Base-by-base conservation (phyloP, 2,797 vertebrate species). In the Mustela erminea region DNA sequence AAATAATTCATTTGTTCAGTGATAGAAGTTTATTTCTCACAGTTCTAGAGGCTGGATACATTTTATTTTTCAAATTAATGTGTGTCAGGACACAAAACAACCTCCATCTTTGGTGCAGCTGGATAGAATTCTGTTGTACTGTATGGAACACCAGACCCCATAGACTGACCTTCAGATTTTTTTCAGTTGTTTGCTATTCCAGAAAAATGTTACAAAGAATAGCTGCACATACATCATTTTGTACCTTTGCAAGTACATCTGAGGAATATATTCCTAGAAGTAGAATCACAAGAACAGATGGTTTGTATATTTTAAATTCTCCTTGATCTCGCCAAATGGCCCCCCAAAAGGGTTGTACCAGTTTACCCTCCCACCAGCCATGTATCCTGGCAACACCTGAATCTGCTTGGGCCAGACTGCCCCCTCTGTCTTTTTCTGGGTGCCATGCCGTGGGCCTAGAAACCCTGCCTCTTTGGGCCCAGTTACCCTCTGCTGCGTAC, bases 261-360 rank as follows among this genome's bases (percentile, higher is more conserved):
- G 92, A 96, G 87, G 68, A 88, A 81, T 93, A 54, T 60, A 80
- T 97, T 97, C 96, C 96, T 97, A 75, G 84, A 96, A 96, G 92
- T 70, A 86, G 38, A 87, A 85, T 70, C 68, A n/a, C 56, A 84
- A 85, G 77, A 82, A 92, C 95, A 97, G 95, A 90, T 98, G 97
- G 92, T 52, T n/a, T 72, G 13, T 94, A 38, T 49, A 89, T 80
- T 95, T 96, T 58, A 85, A 90, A 90, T 96, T 83, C 80, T 92
- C 82, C 18, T 10, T 52, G n/a, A 66, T 87, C 92, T 85, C 43
- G 41, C 96, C 93, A 96, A 93, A 70, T 95, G 10, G 0, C 96
- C 87, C 77, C 95, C 90, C 84, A 60, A 0, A 83, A 60, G 72
- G 54, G 46, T 86, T 88, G 64, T 93, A 95, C 90, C 83, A 87